Evolutionary conservation across 2,888 invertebrate species (phyloP).

Genomic region (Formica aserva): DNA sequence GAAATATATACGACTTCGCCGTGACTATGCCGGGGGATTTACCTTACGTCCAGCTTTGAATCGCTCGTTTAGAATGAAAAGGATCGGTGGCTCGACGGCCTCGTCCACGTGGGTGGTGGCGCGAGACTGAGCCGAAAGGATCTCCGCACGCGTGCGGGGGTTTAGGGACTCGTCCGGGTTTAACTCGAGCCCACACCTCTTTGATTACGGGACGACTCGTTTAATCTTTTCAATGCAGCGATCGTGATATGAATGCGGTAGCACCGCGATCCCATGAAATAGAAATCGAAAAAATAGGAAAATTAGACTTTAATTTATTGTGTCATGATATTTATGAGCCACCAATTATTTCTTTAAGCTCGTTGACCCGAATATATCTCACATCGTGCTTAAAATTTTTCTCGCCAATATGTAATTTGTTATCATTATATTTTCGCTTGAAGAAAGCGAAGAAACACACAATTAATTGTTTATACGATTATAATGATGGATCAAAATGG

Average conservation of each 20-base stretch:
- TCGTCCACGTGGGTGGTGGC: slow-evolving; percentile 81
- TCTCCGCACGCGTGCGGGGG: slow-evolving; percentile 73
- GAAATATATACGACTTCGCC: slow-evolving; percentile 80
- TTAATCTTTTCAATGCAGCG: slow-evolving; percentile 28
- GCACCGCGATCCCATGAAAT: background rate
- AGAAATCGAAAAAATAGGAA: background rate
- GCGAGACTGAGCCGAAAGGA: slow-evolving; percentile 77
- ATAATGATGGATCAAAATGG: background rate
- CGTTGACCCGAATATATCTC: too few relatives aligned
- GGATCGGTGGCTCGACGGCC: slow-evolving; percentile 79
- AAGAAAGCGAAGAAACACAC: background rate
- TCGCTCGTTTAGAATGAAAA: slow-evolving; percentile 84
- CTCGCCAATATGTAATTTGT: background rate
- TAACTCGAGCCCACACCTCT: slow-evolving; percentile 51
- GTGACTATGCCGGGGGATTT: slow-evolving; percentile 81
- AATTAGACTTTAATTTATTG: background rate
- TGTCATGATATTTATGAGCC: background rate
- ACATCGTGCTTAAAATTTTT: background rate
- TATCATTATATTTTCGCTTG: background rate
- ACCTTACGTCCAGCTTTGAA: slow-evolving; percentile 81
- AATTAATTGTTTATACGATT: background rate
- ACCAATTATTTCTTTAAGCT: background rate
- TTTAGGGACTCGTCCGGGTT: slow-evolving; percentile 64
- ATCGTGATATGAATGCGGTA: background rate
- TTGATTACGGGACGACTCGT: slow-evolving; percentile 33